Conservation (phyloP, 2,888 invertebrate genomes). For the Chromoteleia sp. region DNA sequence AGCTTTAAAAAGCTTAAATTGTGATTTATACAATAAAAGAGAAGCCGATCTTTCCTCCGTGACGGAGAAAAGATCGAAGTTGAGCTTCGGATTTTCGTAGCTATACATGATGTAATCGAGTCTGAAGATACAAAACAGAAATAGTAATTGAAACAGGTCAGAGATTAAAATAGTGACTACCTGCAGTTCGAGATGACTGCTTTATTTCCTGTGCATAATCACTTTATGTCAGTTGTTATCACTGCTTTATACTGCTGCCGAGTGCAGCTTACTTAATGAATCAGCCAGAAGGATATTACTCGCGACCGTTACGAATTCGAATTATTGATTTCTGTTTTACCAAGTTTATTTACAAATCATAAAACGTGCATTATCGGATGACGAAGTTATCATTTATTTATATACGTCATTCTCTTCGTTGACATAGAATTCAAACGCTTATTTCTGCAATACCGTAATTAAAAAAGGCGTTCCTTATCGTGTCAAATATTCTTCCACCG, state of each 20-base stretch:
- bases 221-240: conserved; percentile 38
- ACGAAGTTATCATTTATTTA: too few relatives aligned
- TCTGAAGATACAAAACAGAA: conserved; percentile 43
- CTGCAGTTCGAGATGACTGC: conserved; percentile 49
- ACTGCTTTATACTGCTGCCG: conserved; percentile 32
- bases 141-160: conserved; percentile 55
- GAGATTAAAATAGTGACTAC: conserved; percentile 53
- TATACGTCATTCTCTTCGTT: too few relatives aligned
- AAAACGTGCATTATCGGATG: neutral
- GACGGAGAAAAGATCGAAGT: conserved; percentile 13
- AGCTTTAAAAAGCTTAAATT: neutral
- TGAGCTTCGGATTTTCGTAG: conserved; percentile 14
- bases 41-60: neutral
- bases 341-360: conserved; percentile 19
- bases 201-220: conserved; percentile 46
- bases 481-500: too few relatives aligned
- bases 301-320: conserved; percentile 30
- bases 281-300: conserved; percentile 32
- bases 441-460: too few relatives aligned
- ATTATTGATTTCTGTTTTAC: conserved; percentile 19
- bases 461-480: too few relatives aligned
- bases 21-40: neutral
- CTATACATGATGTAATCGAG: conserved; percentile 43
- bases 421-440: too few relatives aligned
- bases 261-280: conserved; percentile 30